Evolutionary conservation across 2,888 invertebrate genomes (phyloP), one percentile per base, ranked within the genome.

Genomic region (Laothoe populi): DNA sequence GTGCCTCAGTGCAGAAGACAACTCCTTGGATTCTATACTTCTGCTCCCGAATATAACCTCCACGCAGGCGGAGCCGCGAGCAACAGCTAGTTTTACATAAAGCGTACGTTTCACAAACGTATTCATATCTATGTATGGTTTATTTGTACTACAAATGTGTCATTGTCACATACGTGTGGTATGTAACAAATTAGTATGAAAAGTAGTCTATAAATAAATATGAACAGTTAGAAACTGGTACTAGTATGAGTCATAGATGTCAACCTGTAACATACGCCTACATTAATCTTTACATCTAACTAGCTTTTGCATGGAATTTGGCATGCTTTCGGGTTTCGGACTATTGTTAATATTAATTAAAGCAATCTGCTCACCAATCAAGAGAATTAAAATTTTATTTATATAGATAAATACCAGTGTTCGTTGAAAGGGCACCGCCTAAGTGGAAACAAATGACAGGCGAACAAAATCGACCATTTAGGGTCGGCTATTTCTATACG

Each of bases 381-480:
- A n/a, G n/a, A n/a, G n/a, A n/a, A n/a, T n/a, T n/a, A n/a, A n/a
- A n/a, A n/a, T n/a, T n/a, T n/a, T n/a, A n/a, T n/a, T n/a, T n/a
- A n/a, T n/a, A n/a, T 72, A 78, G 74, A 71, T 68, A 64, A 64
- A 66, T 62, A 67, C 64, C 69, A 66, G 60, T 59, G 72, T 76
- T 71, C 74, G 63, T 63, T 64, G 61, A 62, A 64, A 72, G 66
- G 72, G 67, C 64, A 66, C 65, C 66, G 71, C 70, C 71, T 82
- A 84, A 84, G 81, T 83, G 81, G 84, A 78, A 87, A 84, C 87
- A 87, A 87, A 88, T 85, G 83, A 81, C 81, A 80, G 81, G 75
- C 76, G 74, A 73, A 77, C 78, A 77, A 78, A 74, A 74, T 73
- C 71, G 75, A 78, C 89, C 88, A 79, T 88, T 81, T 86, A 89